Conservation (phyloP, 2,113 vertebrate species). For the Himantopus leucocephalus region DNA sequence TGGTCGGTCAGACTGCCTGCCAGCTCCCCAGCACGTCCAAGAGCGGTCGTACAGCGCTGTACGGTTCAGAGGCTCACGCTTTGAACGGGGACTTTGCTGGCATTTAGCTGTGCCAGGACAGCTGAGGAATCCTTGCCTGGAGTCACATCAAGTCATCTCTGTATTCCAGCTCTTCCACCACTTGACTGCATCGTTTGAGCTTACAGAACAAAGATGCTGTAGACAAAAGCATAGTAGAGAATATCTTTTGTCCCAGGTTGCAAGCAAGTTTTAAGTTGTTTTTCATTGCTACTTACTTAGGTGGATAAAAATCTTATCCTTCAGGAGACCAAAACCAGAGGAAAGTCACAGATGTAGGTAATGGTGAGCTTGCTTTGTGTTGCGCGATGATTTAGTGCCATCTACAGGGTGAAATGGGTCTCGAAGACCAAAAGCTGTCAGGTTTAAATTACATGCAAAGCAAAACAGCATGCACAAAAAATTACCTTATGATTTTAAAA, state of each 20-base stretch:
- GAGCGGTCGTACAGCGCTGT: not conserved
- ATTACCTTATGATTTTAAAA: not conserved
- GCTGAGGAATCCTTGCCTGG: not conserved
- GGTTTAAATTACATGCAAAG: not conserved
- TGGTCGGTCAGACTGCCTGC: not conserved
- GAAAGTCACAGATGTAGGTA: not conserved
- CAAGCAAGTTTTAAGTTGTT: not conserved
- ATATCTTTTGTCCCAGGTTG: not conserved
- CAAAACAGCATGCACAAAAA: not conserved
- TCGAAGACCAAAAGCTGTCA: not conserved
- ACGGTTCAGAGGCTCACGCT: accelerated
- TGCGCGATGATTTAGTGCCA: constrained; percentile 33
- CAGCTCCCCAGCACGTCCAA: not conserved
- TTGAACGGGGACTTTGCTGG: not conserved
- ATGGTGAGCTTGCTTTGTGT: not conserved
- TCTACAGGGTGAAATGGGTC: constrained; percentile 34
- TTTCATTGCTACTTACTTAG: not conserved
- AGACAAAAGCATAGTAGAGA: not conserved
- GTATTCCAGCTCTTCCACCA: not conserved
- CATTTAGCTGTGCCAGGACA: not conserved
- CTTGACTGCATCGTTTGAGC: not conserved
- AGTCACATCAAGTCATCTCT: not conserved
- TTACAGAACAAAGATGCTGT: not conserved
- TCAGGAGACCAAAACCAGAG: not conserved
- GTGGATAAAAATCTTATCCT: not conserved